Percentiles rank a stretch among this genome's conserved stretches.
These are phyloP conservation scores for Pseudorectes ferrugineus DNA, from an alignment of 2,113 vertebrate species.

Conservation along the genomic window DNA sequence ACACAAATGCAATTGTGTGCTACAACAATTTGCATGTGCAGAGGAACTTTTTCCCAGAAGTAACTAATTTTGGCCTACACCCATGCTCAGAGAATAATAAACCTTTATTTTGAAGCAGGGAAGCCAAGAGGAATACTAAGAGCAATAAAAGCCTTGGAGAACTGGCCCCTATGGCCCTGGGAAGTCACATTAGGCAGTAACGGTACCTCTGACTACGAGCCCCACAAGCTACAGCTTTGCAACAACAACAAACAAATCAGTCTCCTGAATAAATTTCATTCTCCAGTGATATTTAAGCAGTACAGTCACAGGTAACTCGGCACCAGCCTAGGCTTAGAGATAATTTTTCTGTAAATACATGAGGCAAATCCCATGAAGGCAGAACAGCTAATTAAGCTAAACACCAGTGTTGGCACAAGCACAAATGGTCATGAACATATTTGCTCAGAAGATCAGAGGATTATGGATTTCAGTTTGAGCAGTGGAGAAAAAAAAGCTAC, in stretches of 20 bases:
- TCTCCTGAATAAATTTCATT: neutral
- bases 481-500: neutral
- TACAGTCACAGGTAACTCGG: neutral
- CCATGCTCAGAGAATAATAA: neutral
- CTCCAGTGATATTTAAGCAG: neutral
- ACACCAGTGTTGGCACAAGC: neutral
- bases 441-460: neutral
- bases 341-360: neutral
- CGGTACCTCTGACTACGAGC: accelerated
- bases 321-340: neutral
- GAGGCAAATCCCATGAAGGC: neutral
- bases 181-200: neutral
- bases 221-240: neutral
- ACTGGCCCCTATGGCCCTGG: neutral
- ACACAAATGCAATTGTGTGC: neutral
- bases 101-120: neutral
- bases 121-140: neutral
- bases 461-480: neutral
- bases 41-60: neutral
- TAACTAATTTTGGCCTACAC: neutral
- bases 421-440: neutral
- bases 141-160: neutral
- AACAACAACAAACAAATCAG: neutral
- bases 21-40: neutral
- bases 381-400: neutral